Evolutionary conservation across 2,797 vertebrate genomes (phyloP).

Genomic region (Lepus oiostolus): DNA sequence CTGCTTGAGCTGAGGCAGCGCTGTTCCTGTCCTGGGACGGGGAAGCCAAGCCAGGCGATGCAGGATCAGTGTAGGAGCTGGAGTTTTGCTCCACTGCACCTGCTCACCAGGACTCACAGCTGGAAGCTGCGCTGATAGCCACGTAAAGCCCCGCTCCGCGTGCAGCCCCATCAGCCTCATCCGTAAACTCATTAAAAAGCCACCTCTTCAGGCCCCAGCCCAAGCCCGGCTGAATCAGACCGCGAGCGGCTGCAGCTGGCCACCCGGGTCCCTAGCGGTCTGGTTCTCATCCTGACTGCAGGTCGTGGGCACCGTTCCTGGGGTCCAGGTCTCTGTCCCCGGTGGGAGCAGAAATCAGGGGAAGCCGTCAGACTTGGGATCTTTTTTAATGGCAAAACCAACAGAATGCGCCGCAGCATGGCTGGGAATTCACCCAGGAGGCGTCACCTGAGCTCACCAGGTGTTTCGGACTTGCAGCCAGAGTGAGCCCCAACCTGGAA

Average conservation of each 20-base stretch:
- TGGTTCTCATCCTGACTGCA: neutral
- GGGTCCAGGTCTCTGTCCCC: neutral
- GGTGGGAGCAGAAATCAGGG: too few species aligned
- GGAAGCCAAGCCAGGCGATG: too few species aligned
- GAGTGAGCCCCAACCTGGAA: neutral
- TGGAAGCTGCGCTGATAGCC: neutral
- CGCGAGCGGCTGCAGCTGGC: too few species aligned
- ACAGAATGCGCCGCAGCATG: neutral
- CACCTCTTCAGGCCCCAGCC: neutral
- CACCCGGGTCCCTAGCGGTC: neutral
- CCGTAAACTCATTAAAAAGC: neutral
- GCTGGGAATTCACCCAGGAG: neutral
- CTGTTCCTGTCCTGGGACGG: neutral
- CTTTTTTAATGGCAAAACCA: neutral
- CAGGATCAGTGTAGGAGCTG: too few species aligned
- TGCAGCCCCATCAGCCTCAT: neutral
- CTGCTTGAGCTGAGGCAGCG: accelerated
- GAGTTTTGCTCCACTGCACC: too few species aligned
- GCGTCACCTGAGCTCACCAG: neutral
- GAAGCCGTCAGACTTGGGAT: neutral
- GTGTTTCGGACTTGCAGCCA: neutral
- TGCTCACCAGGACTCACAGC: too few species aligned
- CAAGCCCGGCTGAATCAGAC: neutral
- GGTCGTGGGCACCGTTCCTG: too few species aligned
- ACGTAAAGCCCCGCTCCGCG: neutral